phyloP scores from a whole-genome alignment of 2,113 vertebrate species.

The Carassius gibelio region DNA sequence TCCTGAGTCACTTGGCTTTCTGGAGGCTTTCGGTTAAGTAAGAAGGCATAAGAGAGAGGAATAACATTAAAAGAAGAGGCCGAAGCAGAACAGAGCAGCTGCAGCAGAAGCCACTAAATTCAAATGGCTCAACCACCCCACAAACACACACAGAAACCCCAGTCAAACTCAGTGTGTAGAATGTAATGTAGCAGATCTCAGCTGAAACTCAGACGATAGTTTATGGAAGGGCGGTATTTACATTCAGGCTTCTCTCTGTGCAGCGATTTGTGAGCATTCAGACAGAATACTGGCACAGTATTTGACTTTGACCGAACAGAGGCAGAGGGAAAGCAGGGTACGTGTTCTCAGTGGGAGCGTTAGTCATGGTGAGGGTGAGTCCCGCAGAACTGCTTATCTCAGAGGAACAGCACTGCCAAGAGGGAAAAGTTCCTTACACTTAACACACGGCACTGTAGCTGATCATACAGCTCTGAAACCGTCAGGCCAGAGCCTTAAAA shows the following conservation, averaged over 20 bases:
- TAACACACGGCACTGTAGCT: conserved; percentile 19
- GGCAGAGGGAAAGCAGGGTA: background rate
- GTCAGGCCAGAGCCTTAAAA: conserved; percentile 1
- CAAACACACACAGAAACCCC: conserved; percentile 17
- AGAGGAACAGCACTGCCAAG: conserved; percentile 56
- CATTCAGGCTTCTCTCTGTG: conserved; percentile 32
- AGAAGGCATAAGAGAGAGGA: background rate
- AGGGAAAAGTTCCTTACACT: conserved; percentile 40
- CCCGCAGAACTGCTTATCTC: conserved; percentile 54
- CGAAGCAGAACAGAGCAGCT: background rate
- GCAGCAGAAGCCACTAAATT: conserved; percentile 18
- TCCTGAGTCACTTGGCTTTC: background rate
- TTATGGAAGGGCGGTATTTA: conserved; percentile 7
- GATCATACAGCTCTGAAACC: conserved; percentile 36
- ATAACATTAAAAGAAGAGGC: conserved; percentile 9
- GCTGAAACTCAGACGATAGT: conserved; percentile 12
- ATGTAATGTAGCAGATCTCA: conserved; percentile 21
- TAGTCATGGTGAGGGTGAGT: conserved; percentile 53
- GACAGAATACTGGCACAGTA: conserved; percentile 8
- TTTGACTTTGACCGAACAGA: conserved; percentile 39
- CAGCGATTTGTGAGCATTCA: conserved; percentile 8
- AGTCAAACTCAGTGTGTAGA: conserved; percentile 15
- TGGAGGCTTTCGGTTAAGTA: background rate
- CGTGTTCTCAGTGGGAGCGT: conserved; percentile 33
- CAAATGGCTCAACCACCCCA: conserved; percentile 10